A percentile compares a stretch with the other conserved stretches of the same genome.
Evolutionary conservation across 2,888 invertebrate genomes (phyloP).

Genomic region (Drosophila bunnanda): DNA sequence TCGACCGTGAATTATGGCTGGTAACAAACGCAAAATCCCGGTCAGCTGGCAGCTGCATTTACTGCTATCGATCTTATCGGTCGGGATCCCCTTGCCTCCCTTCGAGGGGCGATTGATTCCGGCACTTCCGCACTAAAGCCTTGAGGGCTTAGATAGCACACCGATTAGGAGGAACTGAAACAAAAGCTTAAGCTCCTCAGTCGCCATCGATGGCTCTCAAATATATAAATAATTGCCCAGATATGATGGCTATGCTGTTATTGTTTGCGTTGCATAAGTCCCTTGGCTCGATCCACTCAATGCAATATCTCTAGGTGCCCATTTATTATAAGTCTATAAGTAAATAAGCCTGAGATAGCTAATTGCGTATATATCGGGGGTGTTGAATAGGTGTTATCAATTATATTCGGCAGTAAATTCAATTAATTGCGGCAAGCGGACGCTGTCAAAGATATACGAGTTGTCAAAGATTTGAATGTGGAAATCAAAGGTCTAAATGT

Average conservation of each 20-base stretch:
- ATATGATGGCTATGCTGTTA: slow-evolving; percentile 23
- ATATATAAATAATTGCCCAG: slow-evolving; percentile 53
- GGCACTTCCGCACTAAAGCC: slow-evolving; percentile 27
- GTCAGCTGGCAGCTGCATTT: slow-evolving; percentile 36
- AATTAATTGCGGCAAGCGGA: slow-evolving; percentile 65
- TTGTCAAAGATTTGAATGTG: slow-evolving; percentile 30
- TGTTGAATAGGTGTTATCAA: slow-evolving; percentile 33
- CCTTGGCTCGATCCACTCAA: slow-evolving; percentile 51
- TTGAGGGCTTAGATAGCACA: slow-evolving; percentile 13
- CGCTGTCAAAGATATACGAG: slow-evolving; percentile 61
- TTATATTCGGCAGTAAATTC: slow-evolving; percentile 51
- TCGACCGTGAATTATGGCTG: slow-evolving; percentile 30
- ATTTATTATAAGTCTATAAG: slow-evolving; percentile 51
- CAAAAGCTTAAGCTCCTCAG: slow-evolving; percentile 13
- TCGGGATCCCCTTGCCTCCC: slow-evolving; percentile 2
- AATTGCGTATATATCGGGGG: slow-evolving; percentile 45
- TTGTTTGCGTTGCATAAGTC: slow-evolving; percentile 32
- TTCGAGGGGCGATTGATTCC: slow-evolving; percentile 10
- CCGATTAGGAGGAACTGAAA: slow-evolving; percentile 22
- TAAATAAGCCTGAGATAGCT: slow-evolving; percentile 55
- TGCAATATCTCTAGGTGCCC: slow-evolving; percentile 46
- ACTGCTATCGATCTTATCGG: slow-evolving; percentile 26
- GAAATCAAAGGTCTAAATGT: slow-evolving; percentile 57
- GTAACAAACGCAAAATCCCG: slow-evolving; percentile 35
- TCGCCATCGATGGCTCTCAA: slow-evolving; percentile 34